Conservation (phyloP, 2,113 vertebrate genomes). For the Nansenia antarctica region DNA sequence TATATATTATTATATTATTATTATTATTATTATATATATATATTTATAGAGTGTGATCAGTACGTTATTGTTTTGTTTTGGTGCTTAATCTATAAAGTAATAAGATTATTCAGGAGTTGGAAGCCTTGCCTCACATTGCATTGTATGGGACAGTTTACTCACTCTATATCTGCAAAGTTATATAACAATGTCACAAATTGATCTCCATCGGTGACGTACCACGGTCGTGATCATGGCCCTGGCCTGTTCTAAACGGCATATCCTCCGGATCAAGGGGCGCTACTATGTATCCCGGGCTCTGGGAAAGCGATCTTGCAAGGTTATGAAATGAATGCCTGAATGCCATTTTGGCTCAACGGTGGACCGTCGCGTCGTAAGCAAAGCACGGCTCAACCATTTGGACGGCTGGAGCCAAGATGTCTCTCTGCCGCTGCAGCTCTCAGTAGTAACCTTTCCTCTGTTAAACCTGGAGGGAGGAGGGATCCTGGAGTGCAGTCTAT, state of each 20-base stretch:
- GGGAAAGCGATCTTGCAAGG: constrained; percentile 36
- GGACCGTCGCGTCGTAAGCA: neutral
- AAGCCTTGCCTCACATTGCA: too few relatives aligned
- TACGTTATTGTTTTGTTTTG: too few relatives aligned
- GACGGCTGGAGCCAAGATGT: constrained; percentile 63
- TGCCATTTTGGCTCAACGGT: constrained; percentile 59
- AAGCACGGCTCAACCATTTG: constrained; percentile 25
- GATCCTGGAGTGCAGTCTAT: constrained; percentile 54
- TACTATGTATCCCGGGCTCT: neutral
- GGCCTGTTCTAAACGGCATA: constrained; percentile 29
- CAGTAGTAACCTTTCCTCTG: constrained; percentile 39
- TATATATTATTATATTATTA: too few relatives aligned
- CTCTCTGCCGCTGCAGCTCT: constrained; percentile 41
- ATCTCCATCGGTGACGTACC: constrained; percentile 26
- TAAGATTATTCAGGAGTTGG: too few relatives aligned
- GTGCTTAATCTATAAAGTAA: too few relatives aligned
- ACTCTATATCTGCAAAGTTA: constrained; percentile 1
- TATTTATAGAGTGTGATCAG: too few relatives aligned
- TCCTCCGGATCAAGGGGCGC: constrained; percentile 40
- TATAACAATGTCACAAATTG: constrained; percentile 29
- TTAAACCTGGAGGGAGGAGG: constrained; percentile 59
- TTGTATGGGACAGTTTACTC: too few relatives aligned
- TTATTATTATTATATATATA: too few relatives aligned
- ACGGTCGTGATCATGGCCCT: neutral
- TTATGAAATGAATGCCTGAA: constrained; percentile 56